A percentile compares a stretch with the other conserved stretches of the same genome.
phyloP scores from a whole-genome alignment of 2,797 vertebrate genomes.

The Microchirus variegatus region DNA sequence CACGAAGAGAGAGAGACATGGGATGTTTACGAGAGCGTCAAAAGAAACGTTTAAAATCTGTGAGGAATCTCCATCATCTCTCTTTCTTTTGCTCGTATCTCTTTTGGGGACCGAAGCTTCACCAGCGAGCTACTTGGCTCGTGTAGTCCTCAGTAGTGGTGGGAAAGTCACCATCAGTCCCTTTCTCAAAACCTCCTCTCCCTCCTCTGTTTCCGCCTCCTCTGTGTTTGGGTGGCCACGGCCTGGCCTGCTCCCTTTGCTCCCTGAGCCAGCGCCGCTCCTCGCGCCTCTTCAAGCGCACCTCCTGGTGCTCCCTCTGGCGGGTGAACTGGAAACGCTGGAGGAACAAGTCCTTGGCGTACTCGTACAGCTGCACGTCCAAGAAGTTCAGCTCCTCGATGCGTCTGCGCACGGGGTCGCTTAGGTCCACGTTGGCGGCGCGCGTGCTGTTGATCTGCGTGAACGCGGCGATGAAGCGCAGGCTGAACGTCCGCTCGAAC shows the following conservation, averaged over 20 bases:
- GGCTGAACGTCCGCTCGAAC: conserved; percentile 97
- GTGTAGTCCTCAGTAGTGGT: conserved; percentile 95
- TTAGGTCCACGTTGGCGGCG: conserved; percentile 94
- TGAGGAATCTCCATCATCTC: conserved; percentile 32
- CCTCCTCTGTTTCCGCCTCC: conserved; percentile 54
- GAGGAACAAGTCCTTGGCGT: conserved; percentile 94
- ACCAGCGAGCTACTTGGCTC: conserved; percentile 96
- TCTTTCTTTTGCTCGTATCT: conserved; percentile 32
- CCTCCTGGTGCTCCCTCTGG: conserved; percentile 89
- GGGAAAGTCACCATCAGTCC: conserved; percentile 66
- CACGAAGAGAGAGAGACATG: conserved; percentile 35
- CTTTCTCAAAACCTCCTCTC: conserved; percentile 60
- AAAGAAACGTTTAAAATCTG: conserved; percentile 44
- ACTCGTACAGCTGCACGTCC: conserved; percentile 95
- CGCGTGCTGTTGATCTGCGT: conserved; percentile 96
- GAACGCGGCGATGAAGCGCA: conserved; percentile 96
- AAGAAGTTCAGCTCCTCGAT: conserved; percentile 96
- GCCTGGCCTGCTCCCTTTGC: conserved; percentile 78
- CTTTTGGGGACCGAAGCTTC: conserved; percentile 62
- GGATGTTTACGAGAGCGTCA: conserved; percentile 42
- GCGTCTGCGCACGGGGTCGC: conserved; percentile 83
- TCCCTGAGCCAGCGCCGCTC: conserved; percentile 88
- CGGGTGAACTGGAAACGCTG: conserved; percentile 95
- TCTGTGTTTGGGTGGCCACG: conserved; percentile 76
- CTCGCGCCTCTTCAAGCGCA: conserved; percentile 89